Conservation (phyloP, 2,797 vertebrate genomes). For the Rhyacichthys aspro region DNA sequence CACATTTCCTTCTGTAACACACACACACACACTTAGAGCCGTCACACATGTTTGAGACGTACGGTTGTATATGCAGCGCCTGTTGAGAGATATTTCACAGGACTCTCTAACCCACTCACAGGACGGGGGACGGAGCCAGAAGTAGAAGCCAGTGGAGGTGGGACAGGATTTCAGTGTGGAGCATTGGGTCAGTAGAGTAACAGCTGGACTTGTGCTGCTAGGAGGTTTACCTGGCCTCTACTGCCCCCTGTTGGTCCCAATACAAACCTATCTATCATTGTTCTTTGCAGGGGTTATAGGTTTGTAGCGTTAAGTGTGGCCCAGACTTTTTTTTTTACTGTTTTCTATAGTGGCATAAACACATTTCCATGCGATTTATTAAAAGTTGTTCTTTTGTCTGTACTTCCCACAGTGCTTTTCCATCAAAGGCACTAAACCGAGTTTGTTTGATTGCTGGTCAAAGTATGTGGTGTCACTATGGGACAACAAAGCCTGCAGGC, state of each 20-base stretch:
- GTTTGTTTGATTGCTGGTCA: slow-evolving; percentile 68
- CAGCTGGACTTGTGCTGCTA: slow-evolving; percentile 3
- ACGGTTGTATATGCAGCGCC: slow-evolving; percentile 9
- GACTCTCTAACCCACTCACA: slow-evolving; percentile 4
- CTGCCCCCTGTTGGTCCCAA: slow-evolving; percentile 74
- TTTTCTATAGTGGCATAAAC: no score
- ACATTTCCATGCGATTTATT: no score
- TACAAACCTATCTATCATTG: slow-evolving; percentile 13
- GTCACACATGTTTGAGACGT: slow-evolving; percentile 14
- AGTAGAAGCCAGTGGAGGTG: slow-evolving; percentile 23
- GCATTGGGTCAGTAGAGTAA: background rate
- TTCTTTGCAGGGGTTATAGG: background rate
- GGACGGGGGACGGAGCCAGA: slow-evolving; percentile 1
- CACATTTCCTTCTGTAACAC: slow-evolving; percentile 18
- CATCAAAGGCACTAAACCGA: slow-evolving; percentile 52
- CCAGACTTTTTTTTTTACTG: no score
- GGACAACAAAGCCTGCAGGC: slow-evolving; percentile 54
- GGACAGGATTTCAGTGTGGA: slow-evolving; percentile 18
- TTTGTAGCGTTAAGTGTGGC: no score
- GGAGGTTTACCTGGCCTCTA: slow-evolving; percentile 62
- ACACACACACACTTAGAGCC: slow-evolving; percentile 28
- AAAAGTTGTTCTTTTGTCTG: no score
- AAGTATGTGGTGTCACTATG: slow-evolving; percentile 64
- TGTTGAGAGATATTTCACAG: slow-evolving; percentile 48
- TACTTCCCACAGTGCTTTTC: slow-evolving; percentile 9